phyloP scores from a whole-genome alignment of 2,113 vertebrate genomes.

The Pholis gunnellus region DNA sequence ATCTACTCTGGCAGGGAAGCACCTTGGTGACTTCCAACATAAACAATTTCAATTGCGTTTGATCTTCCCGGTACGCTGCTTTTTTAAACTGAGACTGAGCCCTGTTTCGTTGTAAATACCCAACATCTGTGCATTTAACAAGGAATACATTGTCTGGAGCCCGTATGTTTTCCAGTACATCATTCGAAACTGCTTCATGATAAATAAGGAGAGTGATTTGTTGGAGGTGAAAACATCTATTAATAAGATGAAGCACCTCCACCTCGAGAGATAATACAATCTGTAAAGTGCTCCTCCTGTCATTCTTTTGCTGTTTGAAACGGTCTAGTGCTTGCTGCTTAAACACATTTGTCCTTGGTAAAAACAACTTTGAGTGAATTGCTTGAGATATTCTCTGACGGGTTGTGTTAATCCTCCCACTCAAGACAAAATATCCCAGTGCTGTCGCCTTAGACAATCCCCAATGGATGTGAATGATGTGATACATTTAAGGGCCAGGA shows the following conservation, averaged over 20 bases:
- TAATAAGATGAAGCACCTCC: constrained; percentile 23
- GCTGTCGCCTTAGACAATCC: constrained; percentile 6
- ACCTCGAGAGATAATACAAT: background rate
- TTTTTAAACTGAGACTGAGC: constrained; percentile 38
- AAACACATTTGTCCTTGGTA: constrained; percentile 46
- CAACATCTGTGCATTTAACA: constrained; percentile 63
- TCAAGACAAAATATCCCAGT: constrained; percentile 36
- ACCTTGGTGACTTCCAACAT: constrained; percentile 57
- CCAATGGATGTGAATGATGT: background rate
- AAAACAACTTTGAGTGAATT: constrained; percentile 41
- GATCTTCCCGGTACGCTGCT: constrained; percentile 38
- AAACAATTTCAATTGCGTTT: constrained; percentile 68
- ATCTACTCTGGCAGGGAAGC: constrained; percentile 75
- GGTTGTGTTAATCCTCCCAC: constrained; percentile 20
- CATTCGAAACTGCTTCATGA: constrained; percentile 21
- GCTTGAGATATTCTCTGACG: constrained; percentile 15
- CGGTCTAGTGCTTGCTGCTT: constrained; percentile 46
- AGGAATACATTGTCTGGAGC: constrained; percentile 38
- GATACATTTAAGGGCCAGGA: constrained; percentile 26
- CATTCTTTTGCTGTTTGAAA: constrained; percentile 54
- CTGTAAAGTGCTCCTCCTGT: background rate
- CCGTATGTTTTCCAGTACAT: constrained; percentile 47
- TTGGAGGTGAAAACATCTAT: constrained; percentile 43
- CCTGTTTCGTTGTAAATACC: constrained; percentile 28
- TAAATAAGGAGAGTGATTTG: constrained; percentile 18